phyloP scores from a whole-genome alignment of 2,113 vertebrate genomes.

The Mastomys natalensis region DNA sequence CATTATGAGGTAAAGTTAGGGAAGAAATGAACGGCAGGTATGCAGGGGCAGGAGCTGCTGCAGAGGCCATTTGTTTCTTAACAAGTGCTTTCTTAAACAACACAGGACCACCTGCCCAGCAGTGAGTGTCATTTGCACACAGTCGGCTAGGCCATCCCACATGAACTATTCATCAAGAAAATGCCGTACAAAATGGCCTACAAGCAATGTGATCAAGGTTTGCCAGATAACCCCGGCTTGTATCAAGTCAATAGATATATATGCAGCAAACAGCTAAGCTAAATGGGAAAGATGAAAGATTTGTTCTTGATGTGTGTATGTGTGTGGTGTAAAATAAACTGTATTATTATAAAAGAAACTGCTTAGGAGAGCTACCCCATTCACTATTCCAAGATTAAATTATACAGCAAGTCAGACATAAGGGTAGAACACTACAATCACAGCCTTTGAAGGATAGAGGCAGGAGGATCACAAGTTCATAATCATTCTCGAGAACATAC shows the following conservation, averaged over 20 bases:
- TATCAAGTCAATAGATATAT: not conserved
- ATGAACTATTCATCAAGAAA: not conserved
- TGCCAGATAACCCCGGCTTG: not conserved
- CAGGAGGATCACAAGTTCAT: not conserved
- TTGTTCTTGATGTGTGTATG: not conserved
- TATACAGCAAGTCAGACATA: not conserved
- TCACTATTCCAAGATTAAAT: not conserved
- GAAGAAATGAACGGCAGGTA: not conserved
- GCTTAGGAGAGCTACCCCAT: not conserved
- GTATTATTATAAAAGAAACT: constrained; percentile 10
- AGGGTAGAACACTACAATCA: not conserved
- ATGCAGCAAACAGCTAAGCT: not conserved
- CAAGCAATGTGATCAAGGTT: not conserved
- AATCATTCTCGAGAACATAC: not conserved
- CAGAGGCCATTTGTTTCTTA: not conserved
- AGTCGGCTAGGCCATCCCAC: not conserved
- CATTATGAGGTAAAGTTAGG: not conserved
- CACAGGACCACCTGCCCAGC: not conserved
- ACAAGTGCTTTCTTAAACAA: not conserved
- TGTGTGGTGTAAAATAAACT: not conserved
- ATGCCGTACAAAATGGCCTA: no score
- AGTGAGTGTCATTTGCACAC: not conserved
- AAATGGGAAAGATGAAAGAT: not conserved
- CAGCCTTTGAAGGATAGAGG: not conserved
- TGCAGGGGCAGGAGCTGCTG: not conserved